Percentiles rank a stretch among this genome's conserved stretches.
These are phyloP conservation scores for Oryctolagus cuniculus DNA, from an alignment of 2,113 vertebrate genomes.

Conservation along the genomic window mOryCun1.1 NC_091435.1:98472501-98473000, in stretches of 20 bases:
- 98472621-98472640: conserved; percentile 48
- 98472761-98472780: conserved; percentile 35
- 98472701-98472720: conserved; percentile 68
- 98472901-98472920: conserved; percentile 72
- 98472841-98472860: conserved; percentile 62
- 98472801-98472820: conserved; percentile 22
- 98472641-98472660: conserved; percentile 27
- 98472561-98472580: conserved; percentile 33
- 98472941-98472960: conserved; percentile 63
- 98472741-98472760: conserved; percentile 71
- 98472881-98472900: conserved; percentile 43
- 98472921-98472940: conserved; percentile 56
- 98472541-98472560: conserved; percentile 9
- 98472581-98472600: conserved; percentile 41
- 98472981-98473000: conserved; percentile 15
- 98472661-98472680: conserved; percentile 70
- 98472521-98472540: conserved; percentile 41
- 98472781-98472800: conserved; percentile 59
- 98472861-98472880: conserved; percentile 11
- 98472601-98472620: conserved; percentile 57
- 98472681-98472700: conserved; percentile 61
- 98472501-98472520: conserved; percentile 56
- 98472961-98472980: conserved; percentile 62
- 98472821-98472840: not conserved
- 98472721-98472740: conserved; percentile 39